Conservation (phyloP, 2,113 vertebrate genomes). For the Octodon degus region DNA sequence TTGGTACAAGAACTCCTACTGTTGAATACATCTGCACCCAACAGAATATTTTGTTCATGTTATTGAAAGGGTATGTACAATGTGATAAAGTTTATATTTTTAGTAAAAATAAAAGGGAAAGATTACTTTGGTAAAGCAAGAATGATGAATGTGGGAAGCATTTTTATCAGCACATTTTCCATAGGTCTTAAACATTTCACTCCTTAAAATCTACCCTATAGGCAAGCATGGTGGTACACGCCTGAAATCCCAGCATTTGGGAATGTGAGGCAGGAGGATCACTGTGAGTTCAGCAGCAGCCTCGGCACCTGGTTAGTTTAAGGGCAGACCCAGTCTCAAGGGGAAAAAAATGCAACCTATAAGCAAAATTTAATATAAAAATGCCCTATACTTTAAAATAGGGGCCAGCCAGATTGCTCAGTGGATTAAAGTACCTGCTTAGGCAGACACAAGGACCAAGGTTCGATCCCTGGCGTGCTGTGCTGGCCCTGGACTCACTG, state of each 20-base stretch:
- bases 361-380: no score
- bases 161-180: background rate
- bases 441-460: no score
- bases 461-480: no score
- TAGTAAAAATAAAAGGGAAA: slow-evolving; percentile 61
- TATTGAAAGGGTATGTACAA: slow-evolving; percentile 95
- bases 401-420: no score
- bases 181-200: background rate
- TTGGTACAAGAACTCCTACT: slow-evolving; percentile 96
- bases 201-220: background rate
- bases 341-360: background rate
- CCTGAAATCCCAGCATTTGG: background rate
- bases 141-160: slow-evolving; percentile 20
- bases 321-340: background rate
- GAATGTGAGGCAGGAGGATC: background rate
- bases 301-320: background rate
- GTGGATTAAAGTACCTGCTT: no score
- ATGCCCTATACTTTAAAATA: no score
- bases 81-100: slow-evolving; percentile 68
- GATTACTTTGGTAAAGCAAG: slow-evolving; percentile 40
- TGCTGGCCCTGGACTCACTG: no score
- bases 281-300: background rate
- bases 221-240: background rate
- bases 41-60: slow-evolving; percentile 98
- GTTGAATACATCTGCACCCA: slow-evolving; percentile 99